Base-by-base conservation (phyloP, 2,888 invertebrate species). In the Corbicula japonica region DNA sequence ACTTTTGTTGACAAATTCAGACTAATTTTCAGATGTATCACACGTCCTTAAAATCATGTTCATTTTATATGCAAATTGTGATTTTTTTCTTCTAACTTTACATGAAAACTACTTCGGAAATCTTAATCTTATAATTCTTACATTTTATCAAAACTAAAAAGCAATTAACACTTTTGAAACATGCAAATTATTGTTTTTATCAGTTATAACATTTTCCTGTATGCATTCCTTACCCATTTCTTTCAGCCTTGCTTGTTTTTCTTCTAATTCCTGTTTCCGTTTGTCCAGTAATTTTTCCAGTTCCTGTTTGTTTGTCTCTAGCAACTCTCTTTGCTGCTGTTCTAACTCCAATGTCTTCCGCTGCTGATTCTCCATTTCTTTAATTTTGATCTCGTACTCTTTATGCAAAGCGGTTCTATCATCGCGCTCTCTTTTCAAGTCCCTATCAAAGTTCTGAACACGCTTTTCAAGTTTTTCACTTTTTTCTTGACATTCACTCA, bases 331-430 rank as follows among this genome's bases (percentile, higher is more conserved):
- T 73, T 91, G 85, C 48, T 82, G 76, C 35, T 84, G 76, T 23
- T 88, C 84, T 21, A 84, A 60, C 44, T 83, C 76, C 28, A 88
- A 56, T 12, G 81, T 81, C 66, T 91, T 85, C 58, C 71, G 75
- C 69, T 85, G 84, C 66, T 88, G 80, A 26, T 65, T 58, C 60
- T 91, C 86, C 41, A 88, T 69, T n/a, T 90, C 88, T 35, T 80
- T 83, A 18, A 92, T 74, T 79, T 92, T 92, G 18, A 66, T 76
- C 76, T 92, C 90, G 85, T 87, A 89, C 76, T 91, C 89, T 74
- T 82, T 86, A 61, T 84, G 79, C 72, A 88, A 78, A 10, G 83
- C 82, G 23, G 62, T 63, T 41, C 87, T 81, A 2, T 89, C 90
- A 69, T 92, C 89, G 73, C 86, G 86, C 74, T 92, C 92, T 50